Conservation (phyloP, 2,113 vertebrate genomes). For the Tragelaphus scriptus region DNA sequence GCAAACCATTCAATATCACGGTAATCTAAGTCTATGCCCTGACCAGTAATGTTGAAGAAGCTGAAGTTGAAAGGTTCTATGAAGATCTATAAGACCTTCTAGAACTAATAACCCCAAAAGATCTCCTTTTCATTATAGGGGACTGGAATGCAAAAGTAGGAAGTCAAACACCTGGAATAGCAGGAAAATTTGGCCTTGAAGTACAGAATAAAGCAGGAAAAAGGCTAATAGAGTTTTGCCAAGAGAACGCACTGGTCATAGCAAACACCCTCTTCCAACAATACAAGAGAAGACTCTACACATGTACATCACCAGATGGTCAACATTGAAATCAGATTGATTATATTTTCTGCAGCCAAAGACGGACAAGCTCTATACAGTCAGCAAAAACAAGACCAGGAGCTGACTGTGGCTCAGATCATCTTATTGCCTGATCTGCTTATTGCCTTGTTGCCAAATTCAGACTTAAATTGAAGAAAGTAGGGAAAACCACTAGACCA, state of each 20-base stretch:
- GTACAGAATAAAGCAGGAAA: not conserved
- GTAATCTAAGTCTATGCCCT: not conserved
- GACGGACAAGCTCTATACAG: not conserved
- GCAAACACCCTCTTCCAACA: not conserved
- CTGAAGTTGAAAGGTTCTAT: not conserved
- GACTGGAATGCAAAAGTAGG: not conserved
- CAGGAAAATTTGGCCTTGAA: not conserved
- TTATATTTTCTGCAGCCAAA: not conserved
- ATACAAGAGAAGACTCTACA: not conserved
- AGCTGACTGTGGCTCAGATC: not conserved
- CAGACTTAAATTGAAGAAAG: not conserved
- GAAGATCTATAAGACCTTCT: not conserved
- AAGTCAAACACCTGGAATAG: not conserved
- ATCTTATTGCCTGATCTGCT: not conserved
- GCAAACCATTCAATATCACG: not conserved
- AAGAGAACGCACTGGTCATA: not conserved
- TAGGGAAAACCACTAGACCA: not conserved
- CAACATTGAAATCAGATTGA: not conserved
- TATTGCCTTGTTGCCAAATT: not conserved
- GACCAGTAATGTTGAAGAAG: not conserved
- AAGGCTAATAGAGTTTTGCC: not conserved
- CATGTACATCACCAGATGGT: not conserved
- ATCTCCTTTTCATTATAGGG: not conserved
- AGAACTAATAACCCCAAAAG: not conserved
- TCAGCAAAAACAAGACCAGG: not conserved